phyloP scores from a whole-genome alignment of 2,888 invertebrate genomes.

The Dryococelus australis region DNA sequence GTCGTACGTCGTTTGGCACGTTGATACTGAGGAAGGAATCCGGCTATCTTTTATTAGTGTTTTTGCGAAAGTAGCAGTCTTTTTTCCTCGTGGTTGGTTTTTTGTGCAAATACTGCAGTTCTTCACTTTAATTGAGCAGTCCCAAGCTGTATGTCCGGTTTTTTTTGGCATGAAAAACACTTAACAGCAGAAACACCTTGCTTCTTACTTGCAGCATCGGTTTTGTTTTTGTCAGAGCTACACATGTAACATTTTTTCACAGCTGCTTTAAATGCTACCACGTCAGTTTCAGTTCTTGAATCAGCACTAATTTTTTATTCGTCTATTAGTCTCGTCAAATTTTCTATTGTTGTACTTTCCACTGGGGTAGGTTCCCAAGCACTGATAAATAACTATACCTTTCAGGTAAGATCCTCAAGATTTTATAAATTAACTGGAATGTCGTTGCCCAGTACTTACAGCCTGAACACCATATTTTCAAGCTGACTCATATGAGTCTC shows the following conservation, averaged over 20 bases:
- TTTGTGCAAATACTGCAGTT: neutral
- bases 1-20: too few relatives aligned
- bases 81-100: neutral
- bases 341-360: too few relatives aligned
- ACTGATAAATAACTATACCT: too few relatives aligned
- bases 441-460: too few relatives aligned
- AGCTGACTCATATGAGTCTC: neutral
- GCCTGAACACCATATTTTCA: neutral
- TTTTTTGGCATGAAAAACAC: neutral
- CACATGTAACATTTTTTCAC: neutral
- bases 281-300: neutral
- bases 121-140: neutral
- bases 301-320: neutral
- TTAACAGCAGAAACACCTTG: neutral
- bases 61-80: neutral
- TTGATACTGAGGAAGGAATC: neutral
- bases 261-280: neutral
- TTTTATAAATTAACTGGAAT: neutral
- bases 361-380: too few relatives aligned
- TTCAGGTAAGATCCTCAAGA: neutral
- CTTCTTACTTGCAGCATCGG: neutral
- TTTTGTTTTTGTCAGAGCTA: neutral
- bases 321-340: neutral
- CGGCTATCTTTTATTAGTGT: neutral
- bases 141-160: neutral